Conservation (phyloP, 2,888 invertebrate species). For the Lasioglossum zephyrum region DNA sequence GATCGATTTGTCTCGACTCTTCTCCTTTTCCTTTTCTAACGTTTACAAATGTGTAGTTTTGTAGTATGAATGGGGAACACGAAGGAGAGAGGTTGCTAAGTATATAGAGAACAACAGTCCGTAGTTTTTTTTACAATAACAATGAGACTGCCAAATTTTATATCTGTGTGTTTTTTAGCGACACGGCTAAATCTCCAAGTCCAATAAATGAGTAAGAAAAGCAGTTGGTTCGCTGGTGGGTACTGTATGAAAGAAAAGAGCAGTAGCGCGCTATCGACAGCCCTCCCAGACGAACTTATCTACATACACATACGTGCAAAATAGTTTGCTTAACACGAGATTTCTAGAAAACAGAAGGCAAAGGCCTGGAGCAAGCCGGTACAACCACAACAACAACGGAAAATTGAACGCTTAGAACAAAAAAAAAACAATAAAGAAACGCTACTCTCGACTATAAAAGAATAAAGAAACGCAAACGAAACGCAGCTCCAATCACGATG, state of each 20-base stretch:
- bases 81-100: constrained; percentile 14
- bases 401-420: constrained; percentile 56
- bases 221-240: constrained; percentile 38
- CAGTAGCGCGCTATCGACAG: constrained; percentile 40
- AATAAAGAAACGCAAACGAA: constrained; percentile 44
- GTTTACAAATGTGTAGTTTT: constrained; percentile 36
- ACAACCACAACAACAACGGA: constrained; percentile 82
- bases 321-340: constrained; percentile 17
- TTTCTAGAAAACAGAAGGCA: constrained; percentile 63
- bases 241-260: constrained; percentile 17
- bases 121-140: constrained; percentile 45
- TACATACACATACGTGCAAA: constrained; percentile 16
- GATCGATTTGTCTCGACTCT: background rate
- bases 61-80: constrained; percentile 30
- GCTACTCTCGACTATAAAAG: constrained; percentile 62
- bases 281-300: constrained; percentile 2
- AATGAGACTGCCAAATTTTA: constrained; percentile 62
- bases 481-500: constrained; percentile 83
- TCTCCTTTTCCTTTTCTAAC: constrained; percentile 20
- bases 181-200: constrained; percentile 69
- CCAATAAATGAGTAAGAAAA: constrained; percentile 53
- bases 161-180: constrained; percentile 41
- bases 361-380: constrained; percentile 84
- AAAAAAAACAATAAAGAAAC: constrained; percentile 17
- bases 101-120: constrained; percentile 28